A percentile compares a stretch with the other conserved stretches of the same genome.
Evolutionary conservation across 2,888 invertebrate genomes (phyloP).

Genomic region (Scelioninae gen. 1): DNA sequence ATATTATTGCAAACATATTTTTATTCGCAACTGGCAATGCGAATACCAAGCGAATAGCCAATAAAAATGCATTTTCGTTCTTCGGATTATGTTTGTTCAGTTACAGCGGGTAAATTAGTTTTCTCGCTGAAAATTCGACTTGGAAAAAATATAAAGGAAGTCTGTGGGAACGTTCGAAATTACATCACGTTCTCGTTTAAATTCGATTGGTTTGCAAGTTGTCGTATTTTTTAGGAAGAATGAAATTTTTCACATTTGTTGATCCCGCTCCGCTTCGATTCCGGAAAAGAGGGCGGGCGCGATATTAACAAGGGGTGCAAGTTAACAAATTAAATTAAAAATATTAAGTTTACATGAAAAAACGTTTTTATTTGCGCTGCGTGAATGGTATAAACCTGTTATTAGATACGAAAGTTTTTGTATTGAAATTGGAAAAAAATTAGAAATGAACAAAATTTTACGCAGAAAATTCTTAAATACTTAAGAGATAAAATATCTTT

Average conservation of each 20-base stretch:
- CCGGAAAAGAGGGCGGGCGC: conserved; percentile 20
- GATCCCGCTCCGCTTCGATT: conserved; percentile 48
- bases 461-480: neutral
- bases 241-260: conserved; percentile 66
- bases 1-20: conserved; percentile 60
- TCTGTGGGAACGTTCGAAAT: conserved; percentile 70
- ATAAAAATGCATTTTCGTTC: conserved; percentile 70
- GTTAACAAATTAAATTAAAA: conserved; percentile 61
- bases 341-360: conserved; percentile 60
- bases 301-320: conserved; percentile 52
- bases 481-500: neutral
- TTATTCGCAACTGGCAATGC: conserved; percentile 44
- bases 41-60: conserved; percentile 46
- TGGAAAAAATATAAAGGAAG: conserved; percentile 69
- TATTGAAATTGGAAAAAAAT: conserved; percentile 24
- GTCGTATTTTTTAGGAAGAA: conserved; percentile 67
- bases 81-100: conserved; percentile 70
- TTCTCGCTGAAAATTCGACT: conserved; percentile 71
- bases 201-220: conserved; percentile 69
- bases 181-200: conserved; percentile 70
- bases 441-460: neutral
- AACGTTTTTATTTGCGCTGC: conserved; percentile 36
- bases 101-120: conserved; percentile 70
- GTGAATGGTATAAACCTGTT: conserved; percentile 32
- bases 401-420: conserved; percentile 29